Evolutionary conservation across 2,888 invertebrate species (phyloP).

Genomic region (Callyntrura guangdongensis): DNA sequence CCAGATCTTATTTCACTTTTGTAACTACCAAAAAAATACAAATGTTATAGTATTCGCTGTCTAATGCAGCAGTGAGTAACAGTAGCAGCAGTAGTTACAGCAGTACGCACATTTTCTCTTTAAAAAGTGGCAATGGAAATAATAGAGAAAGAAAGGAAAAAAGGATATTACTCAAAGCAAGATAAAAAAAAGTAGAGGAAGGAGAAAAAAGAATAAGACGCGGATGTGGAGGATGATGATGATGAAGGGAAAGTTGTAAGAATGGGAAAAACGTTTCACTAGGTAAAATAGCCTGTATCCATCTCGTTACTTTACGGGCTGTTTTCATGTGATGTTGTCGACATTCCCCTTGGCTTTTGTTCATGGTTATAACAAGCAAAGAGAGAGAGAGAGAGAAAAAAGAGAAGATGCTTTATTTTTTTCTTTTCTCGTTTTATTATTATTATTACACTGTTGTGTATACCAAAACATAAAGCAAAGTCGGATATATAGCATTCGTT

Average conservation of each 20-base stretch:
- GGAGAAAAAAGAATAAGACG: background rate
- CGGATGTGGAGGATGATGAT: constrained; percentile 13
- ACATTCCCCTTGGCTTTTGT: constrained; percentile 73
- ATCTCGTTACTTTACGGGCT: constrained; percentile 56
- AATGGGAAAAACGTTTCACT: constrained; percentile 56
- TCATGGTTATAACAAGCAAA: constrained; percentile 16
- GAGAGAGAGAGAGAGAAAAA: too few species aligned
- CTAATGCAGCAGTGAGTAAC: background rate
- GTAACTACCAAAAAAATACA: background rate
- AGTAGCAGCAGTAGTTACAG: background rate
- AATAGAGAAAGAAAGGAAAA: constrained; percentile 25
- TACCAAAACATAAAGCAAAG: constrained; percentile 42
- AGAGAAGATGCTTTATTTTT: constrained; percentile 53
- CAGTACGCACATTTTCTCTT: constrained; percentile 38
- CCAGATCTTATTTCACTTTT: background rate
- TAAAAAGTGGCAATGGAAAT: constrained; percentile 42
- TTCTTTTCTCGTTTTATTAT: constrained; percentile 53
- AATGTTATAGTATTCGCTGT: background rate
- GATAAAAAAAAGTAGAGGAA: background rate
- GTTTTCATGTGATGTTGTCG: constrained; percentile 37
- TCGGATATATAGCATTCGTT: constrained; percentile 6
- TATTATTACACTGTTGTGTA: constrained; percentile 49
- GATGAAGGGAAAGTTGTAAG: background rate
- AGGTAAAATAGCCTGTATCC: constrained; percentile 70
- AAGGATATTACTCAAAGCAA: constrained; percentile 18